These are phyloP conservation scores for Cryptocephalus primarius DNA, from an alignment of 2,888 invertebrate genomes.

Conservation along the genomic window DNA sequence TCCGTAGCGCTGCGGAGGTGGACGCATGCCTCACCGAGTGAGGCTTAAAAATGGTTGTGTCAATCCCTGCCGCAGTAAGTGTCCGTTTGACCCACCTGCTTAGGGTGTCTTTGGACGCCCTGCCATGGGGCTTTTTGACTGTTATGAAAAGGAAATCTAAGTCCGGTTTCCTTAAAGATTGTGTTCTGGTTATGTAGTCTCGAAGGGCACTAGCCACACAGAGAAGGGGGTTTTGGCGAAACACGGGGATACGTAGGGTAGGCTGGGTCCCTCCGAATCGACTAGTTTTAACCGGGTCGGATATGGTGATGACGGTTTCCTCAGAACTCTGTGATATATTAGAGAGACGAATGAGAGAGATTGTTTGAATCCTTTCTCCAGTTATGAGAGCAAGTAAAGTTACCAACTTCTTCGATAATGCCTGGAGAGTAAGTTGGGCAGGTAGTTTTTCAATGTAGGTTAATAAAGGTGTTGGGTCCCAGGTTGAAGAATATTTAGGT, in stretches of 20 bases:
- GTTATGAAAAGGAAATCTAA: not conserved
- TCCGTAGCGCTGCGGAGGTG: slow-evolving; percentile 2
- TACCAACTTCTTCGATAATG: not conserved
- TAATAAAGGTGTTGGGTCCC: not conserved
- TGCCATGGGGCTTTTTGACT: not conserved
- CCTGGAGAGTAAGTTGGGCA: not conserved
- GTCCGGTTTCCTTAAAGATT: not conserved
- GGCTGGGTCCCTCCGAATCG: not conserved
- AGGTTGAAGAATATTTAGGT: not conserved
- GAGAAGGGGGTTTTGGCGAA: not conserved
- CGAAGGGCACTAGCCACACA: not conserved
- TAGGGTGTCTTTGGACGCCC: slow-evolving; percentile 4
- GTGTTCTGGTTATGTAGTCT: not conserved
- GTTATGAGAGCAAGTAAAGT: not conserved
- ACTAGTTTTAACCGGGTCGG: not conserved
- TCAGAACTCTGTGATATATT: not conserved
- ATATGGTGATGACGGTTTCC: not conserved
- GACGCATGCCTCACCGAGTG: slow-evolving; percentile 6
- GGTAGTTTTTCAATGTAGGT: not conserved
- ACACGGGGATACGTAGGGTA: not conserved
- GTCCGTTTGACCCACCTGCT: slow-evolving; percentile 5
- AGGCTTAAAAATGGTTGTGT: slow-evolving; percentile 3
- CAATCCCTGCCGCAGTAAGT: slow-evolving; percentile 2
- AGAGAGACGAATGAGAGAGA: not conserved
- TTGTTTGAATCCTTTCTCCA: not conserved